Percentiles rank a stretch among this genome's conserved stretches.
phyloP scores from a whole-genome alignment of 2,888 invertebrate species.

The Tachina fera region DNA sequence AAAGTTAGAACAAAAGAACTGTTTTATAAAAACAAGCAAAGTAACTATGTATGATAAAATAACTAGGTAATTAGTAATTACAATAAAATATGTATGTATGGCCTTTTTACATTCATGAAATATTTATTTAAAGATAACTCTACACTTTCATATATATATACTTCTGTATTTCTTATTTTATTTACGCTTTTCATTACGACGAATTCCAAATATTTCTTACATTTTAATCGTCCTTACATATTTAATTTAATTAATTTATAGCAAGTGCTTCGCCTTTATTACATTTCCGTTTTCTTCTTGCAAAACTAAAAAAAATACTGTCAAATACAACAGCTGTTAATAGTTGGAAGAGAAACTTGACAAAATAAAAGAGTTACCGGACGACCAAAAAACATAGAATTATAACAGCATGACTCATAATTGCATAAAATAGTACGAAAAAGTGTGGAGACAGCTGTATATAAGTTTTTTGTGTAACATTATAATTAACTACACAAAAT shows the following conservation, averaged over 20 bases:
- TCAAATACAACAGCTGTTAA: slow-evolving; percentile 42
- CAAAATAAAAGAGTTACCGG: slow-evolving; percentile 17
- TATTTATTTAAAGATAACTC: not conserved
- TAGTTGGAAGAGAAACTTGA: not conserved
- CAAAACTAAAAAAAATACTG: slow-evolving; percentile 45
- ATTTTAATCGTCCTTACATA: not conserved
- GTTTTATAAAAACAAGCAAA: slow-evolving; percentile 11
- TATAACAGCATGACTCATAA: not conserved
- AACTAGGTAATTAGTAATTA: no score
- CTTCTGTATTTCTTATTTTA: not conserved
- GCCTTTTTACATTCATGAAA: not conserved
- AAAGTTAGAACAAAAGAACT: not conserved
- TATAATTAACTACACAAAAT: no score
- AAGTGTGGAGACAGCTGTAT: not conserved
- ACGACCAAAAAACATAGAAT: not conserved
- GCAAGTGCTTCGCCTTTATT: not conserved
- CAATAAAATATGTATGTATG: no score
- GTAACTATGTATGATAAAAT: not conserved
- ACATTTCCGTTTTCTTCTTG: slow-evolving; percentile 50
- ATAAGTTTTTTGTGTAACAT: no score
- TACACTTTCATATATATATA: not conserved
- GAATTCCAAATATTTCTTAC: not conserved
- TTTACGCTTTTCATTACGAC: no score
- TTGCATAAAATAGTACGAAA: not conserved
- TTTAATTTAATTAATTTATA: slow-evolving; percentile 44